phyloP scores from a whole-genome alignment of 1,140 invertebrate genomes.

The Anagrus nilaparvatae region DNA sequence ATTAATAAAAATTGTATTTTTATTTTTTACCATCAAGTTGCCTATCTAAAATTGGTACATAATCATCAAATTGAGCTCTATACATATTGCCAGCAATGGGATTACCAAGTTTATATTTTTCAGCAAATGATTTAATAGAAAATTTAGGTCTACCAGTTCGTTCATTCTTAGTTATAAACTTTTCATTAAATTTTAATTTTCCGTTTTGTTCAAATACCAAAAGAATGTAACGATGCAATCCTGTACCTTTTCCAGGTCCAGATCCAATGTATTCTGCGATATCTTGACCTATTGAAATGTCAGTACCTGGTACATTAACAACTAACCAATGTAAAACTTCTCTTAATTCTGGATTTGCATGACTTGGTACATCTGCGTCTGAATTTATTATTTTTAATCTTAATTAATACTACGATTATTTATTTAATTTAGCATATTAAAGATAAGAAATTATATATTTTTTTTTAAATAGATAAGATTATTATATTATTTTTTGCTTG shows the following conservation, averaged over 20 bases:
- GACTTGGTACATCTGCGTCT: slow-evolving; percentile 47
- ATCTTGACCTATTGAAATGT: slow-evolving; percentile 42
- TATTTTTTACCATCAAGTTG: too few relatives aligned
- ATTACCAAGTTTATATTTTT: slow-evolving; percentile 33
- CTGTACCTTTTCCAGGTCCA: slow-evolving; percentile 30
- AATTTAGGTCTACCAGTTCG: slow-evolving; percentile 21
- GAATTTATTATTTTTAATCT: too few relatives aligned
- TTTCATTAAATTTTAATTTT: slow-evolving; percentile 41
- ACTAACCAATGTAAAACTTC: slow-evolving; percentile 53
- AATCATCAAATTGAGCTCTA: slow-evolving; percentile 33
- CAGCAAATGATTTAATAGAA: slow-evolving; percentile 28
- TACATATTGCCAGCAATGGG: slow-evolving; percentile 34
- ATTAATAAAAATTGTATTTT: too few relatives aligned
- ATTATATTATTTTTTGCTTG: too few relatives aligned
- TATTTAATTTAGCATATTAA: too few relatives aligned
- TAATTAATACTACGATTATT: too few relatives aligned
- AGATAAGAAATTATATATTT: too few relatives aligned
- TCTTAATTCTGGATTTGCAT: slow-evolving; percentile 27
- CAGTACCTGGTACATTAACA: slow-evolving; percentile 46
- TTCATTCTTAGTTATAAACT: slow-evolving; percentile 11
- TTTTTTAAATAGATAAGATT: too few relatives aligned
- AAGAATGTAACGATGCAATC: slow-evolving; percentile 57
- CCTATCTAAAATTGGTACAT: slow-evolving; percentile 43
- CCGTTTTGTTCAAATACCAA: slow-evolving; percentile 52
- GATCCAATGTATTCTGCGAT: slow-evolving; percentile 48